phyloP scores from a whole-genome alignment of 2,797 vertebrate genomes.

The Lycodopsis pacificus region DNA sequence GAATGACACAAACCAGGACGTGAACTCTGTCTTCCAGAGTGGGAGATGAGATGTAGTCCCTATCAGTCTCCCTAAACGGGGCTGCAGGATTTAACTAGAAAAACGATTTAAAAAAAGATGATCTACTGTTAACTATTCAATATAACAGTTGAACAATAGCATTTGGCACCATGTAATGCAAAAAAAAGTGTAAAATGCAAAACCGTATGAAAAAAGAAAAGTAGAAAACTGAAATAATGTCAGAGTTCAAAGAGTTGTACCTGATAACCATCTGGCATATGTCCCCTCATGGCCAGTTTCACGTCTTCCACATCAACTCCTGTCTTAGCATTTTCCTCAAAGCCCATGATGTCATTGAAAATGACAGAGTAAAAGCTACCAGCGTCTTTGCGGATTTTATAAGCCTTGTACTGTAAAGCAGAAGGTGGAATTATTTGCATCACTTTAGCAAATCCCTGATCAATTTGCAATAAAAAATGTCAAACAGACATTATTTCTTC shows the following conservation, averaged over 20 bases:
- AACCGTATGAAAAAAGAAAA: neutral
- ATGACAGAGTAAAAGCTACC: constrained; percentile 14
- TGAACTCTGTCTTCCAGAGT: constrained; percentile 45
- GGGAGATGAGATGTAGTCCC: neutral
- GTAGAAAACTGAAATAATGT: neutral
- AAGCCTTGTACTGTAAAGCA: constrained; percentile 41
- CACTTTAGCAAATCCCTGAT: neutral
- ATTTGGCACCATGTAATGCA: too few relatives aligned
- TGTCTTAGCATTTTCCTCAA: accelerated
- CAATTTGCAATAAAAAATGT: neutral
- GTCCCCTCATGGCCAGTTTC: constrained; percentile 47
- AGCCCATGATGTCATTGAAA: constrained; percentile 64
- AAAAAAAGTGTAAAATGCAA: neutral
- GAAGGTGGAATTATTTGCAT: neutral
- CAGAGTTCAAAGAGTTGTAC: constrained; percentile 26
- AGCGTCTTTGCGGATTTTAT: constrained; percentile 19
- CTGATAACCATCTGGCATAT: constrained; percentile 40
- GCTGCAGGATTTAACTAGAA: constrained; percentile 29
- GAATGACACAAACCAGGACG: constrained; percentile 54
- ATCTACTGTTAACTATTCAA: neutral
- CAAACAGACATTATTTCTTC: neutral
- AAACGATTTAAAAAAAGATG: neutral
- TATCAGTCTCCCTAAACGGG: neutral
- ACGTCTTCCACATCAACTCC: constrained; percentile 46
- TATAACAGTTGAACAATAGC: neutral